These are phyloP conservation scores for Portevinia maculata DNA, from an alignment of 2,888 invertebrate genomes.

Conservation along the genomic window DNA sequence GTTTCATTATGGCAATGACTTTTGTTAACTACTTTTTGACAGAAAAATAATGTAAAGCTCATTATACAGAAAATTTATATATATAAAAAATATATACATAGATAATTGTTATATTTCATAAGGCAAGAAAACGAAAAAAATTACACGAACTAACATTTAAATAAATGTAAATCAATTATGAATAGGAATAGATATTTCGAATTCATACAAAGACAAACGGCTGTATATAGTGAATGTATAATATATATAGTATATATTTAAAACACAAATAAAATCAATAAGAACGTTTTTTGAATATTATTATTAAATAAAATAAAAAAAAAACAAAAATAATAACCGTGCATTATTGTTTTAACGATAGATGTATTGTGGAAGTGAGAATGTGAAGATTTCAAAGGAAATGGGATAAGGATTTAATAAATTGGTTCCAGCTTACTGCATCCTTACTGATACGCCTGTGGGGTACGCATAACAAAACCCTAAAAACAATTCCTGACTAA, in stretches of 20 bases:
- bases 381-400: no score
- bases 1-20: constrained; percentile 10
- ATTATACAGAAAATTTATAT: constrained; percentile 20
- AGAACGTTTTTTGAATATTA: constrained; percentile 68
- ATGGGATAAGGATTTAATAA: no score
- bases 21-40: constrained; percentile 31
- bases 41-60: constrained; percentile 29
- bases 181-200: constrained; percentile 46
- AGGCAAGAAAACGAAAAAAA: constrained; percentile 23
- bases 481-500: no score
- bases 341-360: background rate
- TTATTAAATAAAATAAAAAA: constrained; percentile 61
- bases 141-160: constrained; percentile 18
- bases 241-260: constrained; percentile 23
- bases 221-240: constrained; percentile 76
- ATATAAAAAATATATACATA: no score
- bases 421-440: no score
- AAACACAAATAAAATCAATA: constrained; percentile 53
- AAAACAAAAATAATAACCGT: background rate
- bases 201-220: constrained; percentile 65
- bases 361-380: background rate
- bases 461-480: no score
- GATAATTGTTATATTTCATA: constrained; percentile 17
- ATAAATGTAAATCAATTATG: constrained; percentile 52
- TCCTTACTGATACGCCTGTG: no score